Evolutionary conservation across 2,113 vertebrate species (phyloP).

Genomic region (Oxygymnocypris stewartii): DNA sequence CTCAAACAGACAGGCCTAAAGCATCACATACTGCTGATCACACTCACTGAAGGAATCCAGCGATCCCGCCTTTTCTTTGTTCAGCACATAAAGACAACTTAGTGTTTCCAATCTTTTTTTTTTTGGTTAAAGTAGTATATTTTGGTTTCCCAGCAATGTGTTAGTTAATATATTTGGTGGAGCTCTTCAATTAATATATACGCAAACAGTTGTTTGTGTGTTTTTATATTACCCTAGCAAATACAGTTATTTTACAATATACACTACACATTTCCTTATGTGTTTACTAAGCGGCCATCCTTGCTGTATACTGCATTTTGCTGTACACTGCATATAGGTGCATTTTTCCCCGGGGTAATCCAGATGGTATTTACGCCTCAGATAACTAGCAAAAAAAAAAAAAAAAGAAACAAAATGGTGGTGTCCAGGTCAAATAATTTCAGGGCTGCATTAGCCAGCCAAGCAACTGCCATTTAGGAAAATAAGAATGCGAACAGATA

Average conservation of each 20-base stretch:
- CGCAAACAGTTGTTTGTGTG: background rate
- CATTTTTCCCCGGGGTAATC: background rate
- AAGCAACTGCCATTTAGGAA: background rate
- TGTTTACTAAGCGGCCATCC: background rate
- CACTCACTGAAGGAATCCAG: background rate
- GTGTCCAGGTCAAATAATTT: background rate
- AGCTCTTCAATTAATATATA: background rate
- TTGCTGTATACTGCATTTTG: background rate
- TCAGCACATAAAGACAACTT: background rate
- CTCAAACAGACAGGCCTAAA: slow-evolving; percentile 34
- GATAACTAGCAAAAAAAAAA: background rate
- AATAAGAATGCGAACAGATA: background rate
- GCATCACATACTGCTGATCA: slow-evolving; percentile 12
- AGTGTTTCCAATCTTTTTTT: slow-evolving; percentile 22
- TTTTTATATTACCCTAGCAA: background rate
- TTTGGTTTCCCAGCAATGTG: background rate
- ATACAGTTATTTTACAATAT: slow-evolving; percentile 4
- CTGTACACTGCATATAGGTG: too few species aligned
- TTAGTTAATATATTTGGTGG: background rate
- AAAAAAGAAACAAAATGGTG: too few species aligned
- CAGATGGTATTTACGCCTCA: background rate
- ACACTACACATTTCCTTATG: background rate
- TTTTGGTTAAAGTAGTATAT: background rate
- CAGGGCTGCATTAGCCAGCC: background rate
- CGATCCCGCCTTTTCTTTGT: slow-evolving; percentile 17